Conservation (phyloP, 2,797 vertebrate species). For the Microchirus variegatus region DNA sequence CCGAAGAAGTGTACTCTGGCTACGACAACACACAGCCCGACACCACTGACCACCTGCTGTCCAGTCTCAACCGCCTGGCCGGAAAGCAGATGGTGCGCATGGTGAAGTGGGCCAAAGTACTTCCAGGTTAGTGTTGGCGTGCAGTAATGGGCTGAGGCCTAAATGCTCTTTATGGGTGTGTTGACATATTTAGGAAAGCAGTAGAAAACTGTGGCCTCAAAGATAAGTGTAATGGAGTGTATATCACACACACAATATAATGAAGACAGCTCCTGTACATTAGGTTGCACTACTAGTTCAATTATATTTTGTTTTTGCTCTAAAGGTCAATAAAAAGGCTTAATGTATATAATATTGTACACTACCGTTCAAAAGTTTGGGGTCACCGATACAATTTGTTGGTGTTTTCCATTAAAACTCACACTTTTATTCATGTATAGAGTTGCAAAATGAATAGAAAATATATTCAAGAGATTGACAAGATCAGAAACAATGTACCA, state of each 20-base stretch:
- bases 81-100: constrained; percentile 99
- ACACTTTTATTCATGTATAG: no score
- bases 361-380: no score
- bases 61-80: constrained; percentile 95
- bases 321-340: constrained; percentile 6
- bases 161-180: constrained; percentile 26
- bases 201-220: background rate
- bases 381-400: no score
- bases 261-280: background rate
- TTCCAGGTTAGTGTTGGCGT: constrained; percentile 89
- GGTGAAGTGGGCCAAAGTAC: constrained; percentile 99
- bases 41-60: constrained; percentile 93
- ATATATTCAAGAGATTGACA: no score
- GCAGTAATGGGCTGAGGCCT: constrained; percentile 20
- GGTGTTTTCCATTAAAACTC: no score
- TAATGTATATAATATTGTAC: background rate
- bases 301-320: background rate
- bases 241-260: constrained; percentile 1
- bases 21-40: constrained; percentile 93
- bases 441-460: no score
- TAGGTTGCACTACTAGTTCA: no score
- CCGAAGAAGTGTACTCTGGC: constrained; percentile 92
- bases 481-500: no score
- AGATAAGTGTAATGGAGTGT: constrained; percentile 7
- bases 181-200: constrained; percentile 2